Percentiles rank a stretch among this genome's conserved stretches.
These are phyloP conservation scores for Pangasius macronema DNA, from an alignment of 2,797 vertebrate genomes.

Conservation along the genomic window DNA sequence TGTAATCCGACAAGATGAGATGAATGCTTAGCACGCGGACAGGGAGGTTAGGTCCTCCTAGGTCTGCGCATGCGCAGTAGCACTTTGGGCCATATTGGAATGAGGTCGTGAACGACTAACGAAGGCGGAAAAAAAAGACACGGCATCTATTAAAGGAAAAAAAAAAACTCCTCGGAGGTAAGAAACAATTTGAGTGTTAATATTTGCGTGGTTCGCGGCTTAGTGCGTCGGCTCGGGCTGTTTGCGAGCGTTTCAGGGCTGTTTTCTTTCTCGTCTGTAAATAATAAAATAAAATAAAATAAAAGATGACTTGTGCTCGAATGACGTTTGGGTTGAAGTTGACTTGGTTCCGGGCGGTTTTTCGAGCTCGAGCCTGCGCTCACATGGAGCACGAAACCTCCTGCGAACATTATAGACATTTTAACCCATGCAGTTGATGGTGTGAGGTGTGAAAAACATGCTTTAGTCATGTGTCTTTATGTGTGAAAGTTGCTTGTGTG, in stretches of 20 bases:
- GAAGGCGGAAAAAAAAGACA: conserved; percentile 75
- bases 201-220: conserved; percentile 69
- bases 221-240: conserved; percentile 60
- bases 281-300: conserved; percentile 44
- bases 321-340: conserved; percentile 80
- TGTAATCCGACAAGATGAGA: conserved; percentile 60
- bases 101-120: conserved; percentile 86
- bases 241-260: conserved; percentile 66
- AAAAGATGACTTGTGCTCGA: conserved; percentile 74
- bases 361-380: background rate
- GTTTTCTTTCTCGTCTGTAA: conserved; percentile 73
- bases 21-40: conserved; percentile 65
- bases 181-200: conserved; percentile 74
- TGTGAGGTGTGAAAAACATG: too few relatives aligned
- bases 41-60: conserved; percentile 62
- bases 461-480: conserved; percentile 20
- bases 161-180: conserved; percentile 88
- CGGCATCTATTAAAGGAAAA: conserved; percentile 79
- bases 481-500: conserved; percentile 74
- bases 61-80: conserved; percentile 77
- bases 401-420: too few relatives aligned
- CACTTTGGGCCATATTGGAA: conserved; percentile 95
- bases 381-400: background rate
- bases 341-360: conserved; percentile 69
- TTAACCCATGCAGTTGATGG: background rate